Base-by-base conservation (phyloP, 2,797 vertebrate species). In the Bryconaethiops microstoma region DNA sequence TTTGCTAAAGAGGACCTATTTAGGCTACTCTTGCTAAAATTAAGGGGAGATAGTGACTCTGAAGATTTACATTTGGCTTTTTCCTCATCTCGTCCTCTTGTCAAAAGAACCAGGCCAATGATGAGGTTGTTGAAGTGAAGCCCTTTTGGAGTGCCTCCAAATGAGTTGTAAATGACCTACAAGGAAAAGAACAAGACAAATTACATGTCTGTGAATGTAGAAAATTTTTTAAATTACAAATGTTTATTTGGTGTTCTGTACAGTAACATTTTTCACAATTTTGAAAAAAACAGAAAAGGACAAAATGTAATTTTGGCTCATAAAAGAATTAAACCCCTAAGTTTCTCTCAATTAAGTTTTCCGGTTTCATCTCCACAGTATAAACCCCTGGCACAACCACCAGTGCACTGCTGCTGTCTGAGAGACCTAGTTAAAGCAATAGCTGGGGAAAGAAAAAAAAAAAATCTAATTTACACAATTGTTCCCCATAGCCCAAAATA, bases 51-150 rank as follows among this genome's bases (percentile, higher is more conserved):
- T 29, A 35, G 60, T 14, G 23, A 16, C 5, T 42, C 4, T 50
- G 54, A 5, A 3, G 72, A 95, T 96, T 94, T 91, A 99, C 98
- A 99, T 92, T 98, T 99, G 82, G 97, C 90, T 90, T 99, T 99
- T 89, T 99, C 98, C 90, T 99, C 98, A 94, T 99, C 96, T 35
- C 91, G 95, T 82, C 97, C 98, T 92, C 98, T 94, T 60, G 98
- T 99, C 86, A 99, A 95, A 12, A 99, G 95, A 79, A 99, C 98
- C 83, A 99, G 93, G 71, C 98, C 98, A 0, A 99, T 96, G 25
- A 99, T 98, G 87, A 99, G 91, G 88, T 98, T 98, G 93, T 99
- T 99, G 90, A 99, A 99, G 92, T 99, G 96, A 5, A 99, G 93
- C 40, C 98, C 98, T 95, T 99, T 99, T 48, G 97, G 93, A n/a